phyloP scores from a whole-genome alignment of 2,113 vertebrate genomes.

The Nesospiza acunhae region DNA sequence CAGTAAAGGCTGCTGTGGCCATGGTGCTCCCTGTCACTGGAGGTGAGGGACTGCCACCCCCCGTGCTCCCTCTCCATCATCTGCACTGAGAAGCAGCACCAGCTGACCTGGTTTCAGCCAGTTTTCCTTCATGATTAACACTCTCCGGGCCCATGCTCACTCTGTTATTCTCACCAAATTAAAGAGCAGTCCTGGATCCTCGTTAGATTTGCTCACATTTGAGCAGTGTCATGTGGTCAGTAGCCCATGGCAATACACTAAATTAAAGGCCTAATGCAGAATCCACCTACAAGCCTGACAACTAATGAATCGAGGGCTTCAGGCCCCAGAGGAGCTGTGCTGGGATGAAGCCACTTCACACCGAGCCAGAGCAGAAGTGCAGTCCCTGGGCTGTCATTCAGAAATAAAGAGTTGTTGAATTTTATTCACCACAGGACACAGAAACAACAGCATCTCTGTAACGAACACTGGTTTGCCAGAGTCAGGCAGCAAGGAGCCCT shows the following conservation, averaged over 20 bases:
- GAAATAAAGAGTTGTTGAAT: constrained; percentile 70
- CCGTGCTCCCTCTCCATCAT: accelerated
- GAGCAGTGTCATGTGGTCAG: constrained; percentile 75
- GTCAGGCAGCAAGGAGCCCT: neutral
- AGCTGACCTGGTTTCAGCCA: constrained; percentile 62
- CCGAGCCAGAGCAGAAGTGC: constrained; percentile 73
- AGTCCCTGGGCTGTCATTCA: constrained; percentile 77
- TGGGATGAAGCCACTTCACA: constrained; percentile 82
- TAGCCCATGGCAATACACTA: constrained; percentile 88
- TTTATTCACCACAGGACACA: constrained; percentile 68
- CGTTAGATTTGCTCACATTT: constrained; percentile 83
- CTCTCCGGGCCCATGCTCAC: constrained; percentile 38
- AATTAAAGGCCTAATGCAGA: constrained; percentile 92
- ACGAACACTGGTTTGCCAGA: neutral
- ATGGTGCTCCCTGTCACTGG: accelerated
- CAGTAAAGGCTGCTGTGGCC: neutral
- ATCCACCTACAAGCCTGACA: constrained; percentile 85
- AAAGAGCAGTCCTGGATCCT: constrained; percentile 77
- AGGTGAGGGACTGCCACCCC: neutral
- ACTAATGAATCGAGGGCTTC: constrained; percentile 88
- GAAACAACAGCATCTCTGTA: constrained; percentile 62
- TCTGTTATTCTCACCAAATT: constrained; percentile 73
- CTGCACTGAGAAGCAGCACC: neutral
- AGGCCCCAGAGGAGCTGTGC: constrained; percentile 77
- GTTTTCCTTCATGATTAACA: constrained; percentile 68